Base-by-base conservation (phyloP, 2,113 vertebrate genomes). In the Mungos mungo region DNA sequence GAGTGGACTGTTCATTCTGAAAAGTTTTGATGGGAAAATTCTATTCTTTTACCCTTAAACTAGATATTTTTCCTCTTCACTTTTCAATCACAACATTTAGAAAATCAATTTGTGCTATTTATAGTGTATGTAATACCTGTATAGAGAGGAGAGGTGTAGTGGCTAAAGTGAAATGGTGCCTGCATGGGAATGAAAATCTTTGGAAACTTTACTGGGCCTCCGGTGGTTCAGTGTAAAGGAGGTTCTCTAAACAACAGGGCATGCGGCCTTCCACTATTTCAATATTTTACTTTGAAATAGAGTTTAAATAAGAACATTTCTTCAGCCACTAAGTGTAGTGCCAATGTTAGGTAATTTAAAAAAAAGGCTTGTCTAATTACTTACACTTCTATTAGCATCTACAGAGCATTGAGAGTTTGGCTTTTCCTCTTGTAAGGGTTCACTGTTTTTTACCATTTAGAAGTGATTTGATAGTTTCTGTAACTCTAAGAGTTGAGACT, bases 401-500 rank as follows among this genome's bases (percentile, higher is more conserved):
- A 4, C 11, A n/a, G 16, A 83, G 5, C 74, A 68, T 38, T 18
- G 31, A 27, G 38, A 65, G 11, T 88, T 95, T 66, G 33, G 7
- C 3, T 45, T 68, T 91, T 88, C 19, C 83, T 94, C 25, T 95
- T 66, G 47, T 9, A 87, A 91, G 84, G 54, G 29, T 13, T 85
- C 13, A 0, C 29, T 96, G 11, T 45, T 21, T 93, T 93, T 87
- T 80, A 72, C 18, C 79, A 54, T 33, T 63, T 13, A 79, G 71
- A 86, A 91, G 2, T 23, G 77, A 84, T 69, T 69, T 50, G 71
- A 92, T 60, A 38, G 27, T 92, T 92, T 87, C 23, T 19, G 13
- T 82, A 41, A 90, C 79, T 95, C 88, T 9, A 90, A 86, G 23
- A 92, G 68, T 63, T 93, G 93, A 85, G 76, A 82, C 93, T 97